These are phyloP conservation scores for Horisme vitalbata DNA, from an alignment of 2,888 invertebrate genomes.

Conservation along the genomic window DNA sequence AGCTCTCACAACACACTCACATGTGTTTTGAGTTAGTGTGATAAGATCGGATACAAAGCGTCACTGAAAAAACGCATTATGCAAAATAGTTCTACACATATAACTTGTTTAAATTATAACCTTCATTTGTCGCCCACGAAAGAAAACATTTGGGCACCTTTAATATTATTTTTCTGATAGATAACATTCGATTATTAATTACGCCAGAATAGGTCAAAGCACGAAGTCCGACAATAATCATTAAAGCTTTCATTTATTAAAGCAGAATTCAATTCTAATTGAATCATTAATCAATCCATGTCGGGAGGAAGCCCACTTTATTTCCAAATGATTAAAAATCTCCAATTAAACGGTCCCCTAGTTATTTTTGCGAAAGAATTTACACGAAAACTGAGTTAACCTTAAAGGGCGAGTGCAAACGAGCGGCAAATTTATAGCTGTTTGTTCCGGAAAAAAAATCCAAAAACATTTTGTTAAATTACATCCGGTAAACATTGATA, in stretches of 20 bases:
- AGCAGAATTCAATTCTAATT: constrained; percentile 37
- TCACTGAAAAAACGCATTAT: too few relatives aligned
- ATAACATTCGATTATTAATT: too few relatives aligned
- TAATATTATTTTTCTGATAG: too few relatives aligned
- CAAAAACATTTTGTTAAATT: constrained; percentile 36
- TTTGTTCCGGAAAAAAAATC: constrained; percentile 33
- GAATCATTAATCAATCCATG: constrained; percentile 45
- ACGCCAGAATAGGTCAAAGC: not conserved
- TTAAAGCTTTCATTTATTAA: constrained; percentile 24
- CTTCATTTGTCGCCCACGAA: too few relatives aligned
- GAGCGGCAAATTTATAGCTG: constrained; percentile 32
- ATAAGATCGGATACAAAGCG: too few relatives aligned
- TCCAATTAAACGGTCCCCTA: constrained; percentile 41
- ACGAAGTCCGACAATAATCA: not conserved
- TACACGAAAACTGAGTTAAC: constrained; percentile 24
- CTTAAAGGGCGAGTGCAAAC: constrained; percentile 33
- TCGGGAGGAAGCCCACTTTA: constrained; percentile 40
- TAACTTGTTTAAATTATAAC: too few relatives aligned
- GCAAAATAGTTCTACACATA: too few relatives aligned
- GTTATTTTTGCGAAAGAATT: constrained; percentile 33
- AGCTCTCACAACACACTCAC: too few relatives aligned
- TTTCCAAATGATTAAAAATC: constrained; percentile 44
- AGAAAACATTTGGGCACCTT: too few relatives aligned
- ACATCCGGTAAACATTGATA: constrained; percentile 36
- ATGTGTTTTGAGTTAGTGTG: too few relatives aligned